Conservation (phyloP, 2,797 vertebrate genomes). For the Enteromius anoplus region DNA sequence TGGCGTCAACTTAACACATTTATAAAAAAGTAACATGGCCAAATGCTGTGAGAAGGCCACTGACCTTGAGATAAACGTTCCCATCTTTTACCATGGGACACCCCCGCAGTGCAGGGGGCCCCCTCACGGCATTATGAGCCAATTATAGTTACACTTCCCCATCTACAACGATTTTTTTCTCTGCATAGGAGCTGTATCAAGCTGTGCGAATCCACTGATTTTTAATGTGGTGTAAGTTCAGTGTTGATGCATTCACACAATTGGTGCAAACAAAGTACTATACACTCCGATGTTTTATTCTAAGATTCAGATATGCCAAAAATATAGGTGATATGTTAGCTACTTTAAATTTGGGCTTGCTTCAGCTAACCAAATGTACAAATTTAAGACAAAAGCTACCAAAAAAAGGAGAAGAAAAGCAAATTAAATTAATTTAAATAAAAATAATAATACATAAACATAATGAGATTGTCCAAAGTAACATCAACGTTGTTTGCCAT, state of each 20-base stretch:
- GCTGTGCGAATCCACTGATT: not conserved
- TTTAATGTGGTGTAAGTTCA: not conserved
- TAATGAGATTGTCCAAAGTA: not conserved
- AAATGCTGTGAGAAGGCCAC: not conserved
- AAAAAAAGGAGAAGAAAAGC: not conserved
- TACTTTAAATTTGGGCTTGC: not conserved
- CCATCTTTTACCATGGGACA: slow-evolving; percentile 9
- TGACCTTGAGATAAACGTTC: slow-evolving; percentile 12
- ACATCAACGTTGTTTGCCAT: not conserved
- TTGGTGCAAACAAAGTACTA: not conserved
- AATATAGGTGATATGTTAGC: not conserved
- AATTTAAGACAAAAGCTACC: not conserved
- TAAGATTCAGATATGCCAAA: not conserved
- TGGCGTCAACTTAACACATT: not conserved
- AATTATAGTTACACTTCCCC: slow-evolving; percentile 8
- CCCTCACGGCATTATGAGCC: slow-evolving; percentile 9
- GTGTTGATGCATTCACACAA: not conserved
- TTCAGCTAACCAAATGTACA: not conserved
- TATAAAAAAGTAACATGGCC: not conserved
- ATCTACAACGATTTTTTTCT: not conserved
- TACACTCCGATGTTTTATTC: not conserved
- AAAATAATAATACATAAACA: not conserved
- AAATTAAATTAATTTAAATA: too few species aligned
- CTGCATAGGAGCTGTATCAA: not conserved
- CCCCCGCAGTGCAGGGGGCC: not conserved